phyloP scores from a whole-genome alignment of 2,797 vertebrate genomes.

The Mormyrops boulengeri region DNA sequence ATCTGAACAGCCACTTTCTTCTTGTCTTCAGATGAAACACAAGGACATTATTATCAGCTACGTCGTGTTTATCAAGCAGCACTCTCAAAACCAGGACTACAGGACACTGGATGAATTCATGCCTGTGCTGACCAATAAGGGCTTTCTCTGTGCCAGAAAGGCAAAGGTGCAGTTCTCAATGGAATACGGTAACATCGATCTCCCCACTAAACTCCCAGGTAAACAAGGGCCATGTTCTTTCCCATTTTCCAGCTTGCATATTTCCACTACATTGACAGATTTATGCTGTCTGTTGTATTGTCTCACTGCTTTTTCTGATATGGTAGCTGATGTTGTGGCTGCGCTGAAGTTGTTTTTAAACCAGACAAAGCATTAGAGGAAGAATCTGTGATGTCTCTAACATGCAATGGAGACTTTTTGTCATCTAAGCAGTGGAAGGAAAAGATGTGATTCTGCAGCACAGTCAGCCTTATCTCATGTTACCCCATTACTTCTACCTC shows the following conservation, averaged over 20 bases:
- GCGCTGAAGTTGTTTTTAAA: neutral
- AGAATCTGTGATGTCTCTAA: neutral
- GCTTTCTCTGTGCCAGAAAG: slow-evolving; percentile 52
- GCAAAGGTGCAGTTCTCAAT: slow-evolving; percentile 61
- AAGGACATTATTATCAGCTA: slow-evolving; percentile 61
- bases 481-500: neutral
- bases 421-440: slow-evolving; percentile 19
- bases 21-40: slow-evolving; percentile 51
- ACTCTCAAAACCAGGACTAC: slow-evolving; percentile 53
- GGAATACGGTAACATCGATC: slow-evolving; percentile 61
- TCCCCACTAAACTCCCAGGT: slow-evolving; percentile 60
- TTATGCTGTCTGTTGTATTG: neutral
- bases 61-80: slow-evolving; percentile 68
- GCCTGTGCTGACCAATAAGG: slow-evolving; percentile 64
- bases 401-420: neutral
- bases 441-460: slow-evolving; percentile 19
- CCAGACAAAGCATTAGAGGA: neutral
- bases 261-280: neutral
- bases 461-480: slow-evolving; percentile 18
- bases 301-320: neutral
- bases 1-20: neutral
- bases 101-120: slow-evolving; percentile 38
- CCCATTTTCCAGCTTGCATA: neutral
- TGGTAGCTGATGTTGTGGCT: neutral
- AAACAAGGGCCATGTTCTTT: slow-evolving; percentile 19